A percentile compares a stretch with the other conserved stretches of the same genome.
These are phyloP conservation scores for Threskiornis aethiopicus DNA, from an alignment of 2,797 vertebrate genomes.

Conservation along the genomic window DNA sequence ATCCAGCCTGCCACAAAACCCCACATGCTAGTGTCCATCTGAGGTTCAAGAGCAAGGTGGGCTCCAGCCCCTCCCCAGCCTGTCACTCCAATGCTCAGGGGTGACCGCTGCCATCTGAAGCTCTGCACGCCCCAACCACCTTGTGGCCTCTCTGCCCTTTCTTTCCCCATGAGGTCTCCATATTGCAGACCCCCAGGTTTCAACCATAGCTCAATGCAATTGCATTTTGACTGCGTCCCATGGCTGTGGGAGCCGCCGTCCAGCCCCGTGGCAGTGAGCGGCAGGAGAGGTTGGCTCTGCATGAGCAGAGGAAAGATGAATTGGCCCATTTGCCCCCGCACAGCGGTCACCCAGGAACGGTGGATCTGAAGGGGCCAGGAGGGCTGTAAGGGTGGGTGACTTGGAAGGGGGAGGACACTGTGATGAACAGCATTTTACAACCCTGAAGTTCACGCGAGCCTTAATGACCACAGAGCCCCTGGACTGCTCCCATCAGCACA, in stretches of 20 bases:
- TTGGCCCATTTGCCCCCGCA: background rate
- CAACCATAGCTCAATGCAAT: accelerated
- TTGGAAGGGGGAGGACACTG: background rate
- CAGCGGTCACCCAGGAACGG: background rate
- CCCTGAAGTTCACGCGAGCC: accelerated
- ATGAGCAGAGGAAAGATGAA: accelerated
- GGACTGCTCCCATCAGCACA: background rate
- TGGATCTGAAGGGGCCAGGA: background rate
- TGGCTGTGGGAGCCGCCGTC: accelerated
- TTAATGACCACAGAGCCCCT: background rate
- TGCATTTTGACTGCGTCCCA: background rate
- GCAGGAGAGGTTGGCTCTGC: background rate
- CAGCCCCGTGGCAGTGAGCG: background rate
- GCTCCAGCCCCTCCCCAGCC: background rate
- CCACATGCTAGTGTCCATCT: background rate
- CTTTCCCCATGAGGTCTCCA: background rate
- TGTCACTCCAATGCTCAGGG: accelerated
- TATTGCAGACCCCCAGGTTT: background rate
- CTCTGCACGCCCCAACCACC: background rate
- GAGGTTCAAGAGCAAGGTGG: background rate
- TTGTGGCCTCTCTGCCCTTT: background rate
- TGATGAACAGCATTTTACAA: accelerated
- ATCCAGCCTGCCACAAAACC: background rate
- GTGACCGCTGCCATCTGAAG: background rate
- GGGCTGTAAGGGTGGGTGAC: background rate